Conservation (phyloP, 2,797 vertebrate genomes). For the Lagocephalus sceleratus region DNA sequence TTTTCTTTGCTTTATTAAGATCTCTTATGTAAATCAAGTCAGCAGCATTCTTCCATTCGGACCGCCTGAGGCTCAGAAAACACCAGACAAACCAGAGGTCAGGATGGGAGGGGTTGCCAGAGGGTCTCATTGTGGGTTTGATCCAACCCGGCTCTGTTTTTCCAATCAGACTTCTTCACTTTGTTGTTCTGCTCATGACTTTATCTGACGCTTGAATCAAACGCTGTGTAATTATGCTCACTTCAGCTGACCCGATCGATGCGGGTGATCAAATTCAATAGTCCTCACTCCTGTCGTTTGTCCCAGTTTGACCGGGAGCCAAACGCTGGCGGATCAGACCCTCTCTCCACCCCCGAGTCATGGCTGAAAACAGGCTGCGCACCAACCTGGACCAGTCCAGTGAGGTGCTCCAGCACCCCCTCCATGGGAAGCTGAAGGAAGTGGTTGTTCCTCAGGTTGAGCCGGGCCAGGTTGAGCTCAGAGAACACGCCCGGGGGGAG, state of each 20-base stretch:
- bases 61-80: conserved; percentile 64
- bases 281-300: conserved; percentile 31
- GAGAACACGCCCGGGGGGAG: conserved; percentile 91
- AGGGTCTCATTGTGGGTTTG: conserved; percentile 26
- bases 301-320: conserved; percentile 31
- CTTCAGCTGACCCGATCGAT: conserved; percentile 41
- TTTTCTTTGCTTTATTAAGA: conserved; percentile 66
- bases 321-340: conserved; percentile 32
- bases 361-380: conserved; percentile 11
- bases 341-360: conserved; percentile 30
- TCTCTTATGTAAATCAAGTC: conserved; percentile 72
- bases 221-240: conserved; percentile 65
- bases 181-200: conserved; percentile 25
- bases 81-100: conserved; percentile 51
- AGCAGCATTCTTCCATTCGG: conserved; percentile 66
- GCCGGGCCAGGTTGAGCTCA: conserved; percentile 87
- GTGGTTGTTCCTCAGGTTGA: conserved; percentile 96
- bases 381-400: conserved; percentile 92
- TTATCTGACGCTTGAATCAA: conserved; percentile 59
- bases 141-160: conserved; percentile 33
- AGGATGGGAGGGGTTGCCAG: conserved; percentile 44
- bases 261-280: conserved; percentile 25
- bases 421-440: conserved; percentile 91
- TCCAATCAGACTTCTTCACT: conserved; percentile 50
- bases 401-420: conserved; percentile 93